Base-by-base conservation (phyloP, 2,888 invertebrate species). In the Dichetophora obliterata region DNA sequence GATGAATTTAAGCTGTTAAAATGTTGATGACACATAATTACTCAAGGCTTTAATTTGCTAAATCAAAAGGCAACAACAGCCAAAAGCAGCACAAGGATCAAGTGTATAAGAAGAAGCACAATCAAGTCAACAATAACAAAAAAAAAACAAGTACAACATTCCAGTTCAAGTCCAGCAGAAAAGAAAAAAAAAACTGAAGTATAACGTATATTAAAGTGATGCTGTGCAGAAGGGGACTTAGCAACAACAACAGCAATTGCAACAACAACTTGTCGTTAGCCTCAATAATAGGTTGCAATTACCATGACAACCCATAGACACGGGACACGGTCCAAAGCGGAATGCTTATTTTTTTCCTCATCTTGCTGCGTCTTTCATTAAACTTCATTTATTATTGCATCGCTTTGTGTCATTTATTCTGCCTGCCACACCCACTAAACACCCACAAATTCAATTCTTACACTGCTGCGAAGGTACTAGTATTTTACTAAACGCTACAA, bases 21-120 rank as follows among this genome's bases (percentile, higher is more conserved):
- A 48, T 69, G 27, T 59, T 75, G 69, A 75, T 57, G 59, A 75
- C 59, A 48, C 5, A 52, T 61, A 59, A 75, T 75, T 59, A 68
- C 68, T 75, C 69, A 75, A 19, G 68, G n/a, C 59, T 75, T 31
- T 75, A 75, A 75, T 75, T 48, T 65, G 52, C 50, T 74, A 27
- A 63, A 73, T 73, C 48, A 24, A 74, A 34, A 68, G 22, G 54
- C 61, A 19, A 61, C 27, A 22, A 69, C 69, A 50, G 31, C 22
- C 31, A 71, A 2, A 59, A 48, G 5, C 37, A 57, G n/a, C 11
- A 37, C 9, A 14, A 6, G 37, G 22, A 69, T n/a, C 9, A 48
- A 31, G 19, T 27, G 50, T 52, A 5, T 19, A 27, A 61, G 24
- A 14, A 27, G 14, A 61, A 61, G 31, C 1, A 22, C 16, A 24